Base-by-base conservation (phyloP, 2,113 vertebrate species). In the Rhegmatorhina hoffmannsi region DNA sequence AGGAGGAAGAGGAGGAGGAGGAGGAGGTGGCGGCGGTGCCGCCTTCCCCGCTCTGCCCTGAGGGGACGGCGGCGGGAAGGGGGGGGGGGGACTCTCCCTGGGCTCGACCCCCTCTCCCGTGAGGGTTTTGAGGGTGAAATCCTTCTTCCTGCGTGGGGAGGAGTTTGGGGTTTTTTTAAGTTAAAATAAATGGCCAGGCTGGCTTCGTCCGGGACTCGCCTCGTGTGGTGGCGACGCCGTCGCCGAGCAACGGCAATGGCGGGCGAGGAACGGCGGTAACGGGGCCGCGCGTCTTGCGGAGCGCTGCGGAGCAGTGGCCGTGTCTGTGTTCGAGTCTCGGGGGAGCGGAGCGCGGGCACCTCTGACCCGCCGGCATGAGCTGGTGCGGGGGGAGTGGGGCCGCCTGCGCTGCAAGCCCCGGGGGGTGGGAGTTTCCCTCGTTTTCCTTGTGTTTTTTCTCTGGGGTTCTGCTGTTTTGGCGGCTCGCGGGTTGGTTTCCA, bases 171-270 rank as follows among this genome's bases (percentile, higher is more conserved):
- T 36, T 58, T 20, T 43, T 43, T 43, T 43, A 43, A 31, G 40
- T 56, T 43, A 58, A 63, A 80, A 72, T 79, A 72, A 79, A 56
- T 72, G 75, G 58, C 34, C 49, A 58, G 58, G 67, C 67, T 43
- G 76, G 67, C 67, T 88, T 88, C 75, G 85, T 43, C 67, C 11
- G 76, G 43, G 34, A 31, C 85, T 80, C 58, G 11, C 76, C 67
- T 67, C 76, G 67, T 88, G 85, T 80, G 85, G 85, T 1, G 75
- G 67, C 75, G 67, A 34, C 50, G 86, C 86, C 50, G 76, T 80
- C 85, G 86, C 86, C 86, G 26, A 43, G 86, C 76, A 89, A 89
- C 76, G 86, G 76, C 86, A 50, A 50, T 89, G 86, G 76, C 68
- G 77, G 86, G 86, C 68, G 68, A 44, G 86, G 77, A 81, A 74